A percentile compares a stretch with the other conserved stretches of the same genome.
These are phyloP conservation scores for Cyprinodon brontotheroides DNA, from an alignment of 2,113 vertebrate species.

Conservation along the genomic window DNA sequence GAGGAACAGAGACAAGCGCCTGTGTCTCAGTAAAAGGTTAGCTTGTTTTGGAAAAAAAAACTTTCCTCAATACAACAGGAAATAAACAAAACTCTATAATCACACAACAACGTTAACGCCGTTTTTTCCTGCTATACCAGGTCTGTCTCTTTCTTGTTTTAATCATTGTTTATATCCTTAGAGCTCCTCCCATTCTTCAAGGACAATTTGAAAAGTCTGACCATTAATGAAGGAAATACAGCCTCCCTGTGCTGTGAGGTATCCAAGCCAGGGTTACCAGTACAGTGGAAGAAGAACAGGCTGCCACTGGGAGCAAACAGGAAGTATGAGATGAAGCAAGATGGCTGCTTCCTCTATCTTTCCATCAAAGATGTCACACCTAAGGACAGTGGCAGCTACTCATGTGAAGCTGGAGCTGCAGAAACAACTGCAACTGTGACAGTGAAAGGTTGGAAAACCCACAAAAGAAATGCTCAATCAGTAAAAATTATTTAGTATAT, in stretches of 20 bases:
- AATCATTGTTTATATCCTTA: background rate
- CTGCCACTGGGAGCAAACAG: slow-evolving; percentile 65
- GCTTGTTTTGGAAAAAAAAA: background rate
- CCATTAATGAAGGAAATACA: slow-evolving; percentile 49
- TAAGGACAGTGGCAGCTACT: slow-evolving; percentile 69
- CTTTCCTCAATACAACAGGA: no score
- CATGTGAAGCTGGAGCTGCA: slow-evolving; percentile 59
- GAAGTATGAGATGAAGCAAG: slow-evolving; percentile 77
- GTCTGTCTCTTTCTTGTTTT: background rate
- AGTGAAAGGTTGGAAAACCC: slow-evolving; percentile 79
- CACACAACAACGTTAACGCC: no score
- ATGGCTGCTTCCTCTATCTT: slow-evolving; percentile 68
- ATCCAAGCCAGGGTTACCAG: slow-evolving; percentile 64
- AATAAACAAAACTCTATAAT: no score
- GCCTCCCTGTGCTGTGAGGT: slow-evolving; percentile 68
- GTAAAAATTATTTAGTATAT: no score
- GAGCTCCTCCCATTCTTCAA: slow-evolving; percentile 43
- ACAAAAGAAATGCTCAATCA: no score
- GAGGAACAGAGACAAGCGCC: slow-evolving; percentile 39
- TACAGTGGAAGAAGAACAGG: slow-evolving; percentile 74
- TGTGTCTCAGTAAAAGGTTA: slow-evolving; percentile 47
- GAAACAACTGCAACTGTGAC: slow-evolving; percentile 59
- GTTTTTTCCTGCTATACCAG: background rate
- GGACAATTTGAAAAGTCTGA: slow-evolving; percentile 57
- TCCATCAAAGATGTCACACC: slow-evolving; percentile 64